These are phyloP conservation scores for Calliopsis andreniformis DNA, from an alignment of 1,140 invertebrate genomes.

Conservation along the genomic window DNA sequence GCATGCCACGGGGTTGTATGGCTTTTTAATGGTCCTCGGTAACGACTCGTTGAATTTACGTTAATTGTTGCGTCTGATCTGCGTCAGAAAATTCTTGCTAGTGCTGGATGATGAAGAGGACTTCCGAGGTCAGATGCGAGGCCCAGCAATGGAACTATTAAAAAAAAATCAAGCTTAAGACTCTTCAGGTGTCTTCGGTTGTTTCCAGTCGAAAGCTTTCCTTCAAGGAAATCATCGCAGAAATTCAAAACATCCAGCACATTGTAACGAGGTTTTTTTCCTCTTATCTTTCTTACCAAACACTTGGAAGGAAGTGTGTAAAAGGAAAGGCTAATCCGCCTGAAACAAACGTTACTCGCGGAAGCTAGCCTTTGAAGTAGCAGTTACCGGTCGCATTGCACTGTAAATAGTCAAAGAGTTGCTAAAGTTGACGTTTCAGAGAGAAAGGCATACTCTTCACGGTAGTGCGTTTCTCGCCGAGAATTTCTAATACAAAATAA, in stretches of 20 bases:
- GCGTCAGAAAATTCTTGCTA: too few species aligned
- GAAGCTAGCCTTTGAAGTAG: background rate
- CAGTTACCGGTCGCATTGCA: constrained; percentile 16
- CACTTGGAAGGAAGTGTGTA: background rate
- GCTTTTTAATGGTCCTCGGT: background rate
- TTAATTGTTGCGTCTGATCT: too few species aligned
- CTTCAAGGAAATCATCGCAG: too few species aligned
- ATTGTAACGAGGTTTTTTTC: background rate
- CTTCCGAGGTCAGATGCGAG: too few species aligned
- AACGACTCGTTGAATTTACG: too few species aligned
- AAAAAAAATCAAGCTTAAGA: too few species aligned
- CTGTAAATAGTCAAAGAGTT: constrained; percentile 26
- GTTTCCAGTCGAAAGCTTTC: too few species aligned
- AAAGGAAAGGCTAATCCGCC: background rate
- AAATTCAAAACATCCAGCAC: background rate
- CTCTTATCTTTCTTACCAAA: background rate
- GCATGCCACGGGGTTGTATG: background rate
- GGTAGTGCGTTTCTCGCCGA: constrained; percentile 8
- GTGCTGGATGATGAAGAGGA: too few species aligned
- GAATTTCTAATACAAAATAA: constrained; percentile 39
- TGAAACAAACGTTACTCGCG: background rate
- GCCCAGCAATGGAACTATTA: too few species aligned
- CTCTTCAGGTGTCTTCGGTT: background rate
- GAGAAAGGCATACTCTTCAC: background rate
- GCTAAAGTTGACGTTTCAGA: constrained; percentile 18